These are phyloP conservation scores for Ancistrus triradiatus DNA, from an alignment of 2,113 vertebrate genomes.

Conservation along the genomic window DNA sequence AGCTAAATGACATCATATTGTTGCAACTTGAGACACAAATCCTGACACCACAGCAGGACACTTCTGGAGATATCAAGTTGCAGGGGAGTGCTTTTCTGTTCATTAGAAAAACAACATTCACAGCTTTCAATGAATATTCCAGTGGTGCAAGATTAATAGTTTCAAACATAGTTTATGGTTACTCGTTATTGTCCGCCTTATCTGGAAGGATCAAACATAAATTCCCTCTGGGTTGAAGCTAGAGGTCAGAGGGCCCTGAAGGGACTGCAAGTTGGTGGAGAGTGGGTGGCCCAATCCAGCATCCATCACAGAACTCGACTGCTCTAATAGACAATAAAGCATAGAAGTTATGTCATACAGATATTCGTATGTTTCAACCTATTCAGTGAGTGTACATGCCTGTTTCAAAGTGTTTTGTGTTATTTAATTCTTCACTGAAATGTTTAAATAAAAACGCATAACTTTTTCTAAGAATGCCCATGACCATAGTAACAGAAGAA, in stretches of 20 bases:
- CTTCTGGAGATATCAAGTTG: too few species aligned
- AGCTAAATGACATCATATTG: not conserved
- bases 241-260: slow-evolving; percentile 80
- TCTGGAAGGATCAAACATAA: slow-evolving; percentile 79
- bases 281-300: slow-evolving; percentile 80
- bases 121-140: not conserved
- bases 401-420: too few species aligned
- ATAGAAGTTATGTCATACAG: not conserved
- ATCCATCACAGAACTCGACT: slow-evolving; percentile 79
- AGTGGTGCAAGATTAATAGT: not conserved
- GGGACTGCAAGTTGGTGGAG: slow-evolving; percentile 82
- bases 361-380: too few species aligned
- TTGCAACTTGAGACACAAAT: too few species aligned
- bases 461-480: too few species aligned
- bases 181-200: not conserved
- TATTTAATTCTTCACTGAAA: too few species aligned
- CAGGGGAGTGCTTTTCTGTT: too few species aligned
- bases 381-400: too few species aligned
- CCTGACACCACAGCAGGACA: too few species aligned
- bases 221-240: slow-evolving; percentile 93
- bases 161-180: not conserved
- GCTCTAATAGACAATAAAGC: slow-evolving; percentile 53
- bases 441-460: too few species aligned
- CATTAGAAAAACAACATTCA: not conserved
- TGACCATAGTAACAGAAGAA: too few species aligned